phyloP scores from a whole-genome alignment of 1,140 invertebrate species.

The Hylaeus volcanicus region DNA sequence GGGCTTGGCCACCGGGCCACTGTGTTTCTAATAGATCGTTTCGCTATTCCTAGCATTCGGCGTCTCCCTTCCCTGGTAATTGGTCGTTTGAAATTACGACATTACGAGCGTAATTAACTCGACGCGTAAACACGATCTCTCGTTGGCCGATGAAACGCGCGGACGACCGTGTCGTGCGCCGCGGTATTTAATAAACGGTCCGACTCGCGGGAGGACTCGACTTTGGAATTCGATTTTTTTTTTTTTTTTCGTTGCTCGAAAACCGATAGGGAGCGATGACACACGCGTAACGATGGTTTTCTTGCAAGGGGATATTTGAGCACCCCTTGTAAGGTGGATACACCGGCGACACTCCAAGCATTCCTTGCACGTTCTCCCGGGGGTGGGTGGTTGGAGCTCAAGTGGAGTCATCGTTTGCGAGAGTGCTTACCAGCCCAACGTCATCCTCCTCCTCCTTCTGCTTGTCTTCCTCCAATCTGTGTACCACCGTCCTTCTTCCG shows the following conservation, averaged over 20 bases:
- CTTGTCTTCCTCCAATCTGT: conserved; percentile 40
- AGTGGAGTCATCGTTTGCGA: conserved; percentile 76
- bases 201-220: not conserved
- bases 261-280: not conserved
- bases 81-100: conserved; percentile 41
- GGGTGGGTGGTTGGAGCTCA: conserved; percentile 68
- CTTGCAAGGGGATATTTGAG: conserved; percentile 58
- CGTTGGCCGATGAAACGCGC: not conserved
- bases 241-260: not conserved
- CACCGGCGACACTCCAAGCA: conserved; percentile 67
- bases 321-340: conserved; percentile 71
- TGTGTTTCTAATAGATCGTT: conserved; percentile 41
- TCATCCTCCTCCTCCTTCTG: conserved; percentile 64
- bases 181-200: too few species aligned
- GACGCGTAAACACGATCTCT: conserved; percentile 7
- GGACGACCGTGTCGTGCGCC: not conserved
- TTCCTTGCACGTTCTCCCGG: conserved; percentile 69
- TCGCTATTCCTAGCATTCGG: conserved; percentile 3
- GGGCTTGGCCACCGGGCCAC: not conserved
- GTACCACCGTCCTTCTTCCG: conserved; percentile 24
- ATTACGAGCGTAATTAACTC: conserved; percentile 32
- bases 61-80: not conserved
- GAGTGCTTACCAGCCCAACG: conserved; percentile 70
- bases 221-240: not conserved
- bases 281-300: conserved; percentile 1